Evolutionary conservation across 2,113 vertebrate genomes (phyloP).

Genomic region (Toxotes chatareus): DNA sequence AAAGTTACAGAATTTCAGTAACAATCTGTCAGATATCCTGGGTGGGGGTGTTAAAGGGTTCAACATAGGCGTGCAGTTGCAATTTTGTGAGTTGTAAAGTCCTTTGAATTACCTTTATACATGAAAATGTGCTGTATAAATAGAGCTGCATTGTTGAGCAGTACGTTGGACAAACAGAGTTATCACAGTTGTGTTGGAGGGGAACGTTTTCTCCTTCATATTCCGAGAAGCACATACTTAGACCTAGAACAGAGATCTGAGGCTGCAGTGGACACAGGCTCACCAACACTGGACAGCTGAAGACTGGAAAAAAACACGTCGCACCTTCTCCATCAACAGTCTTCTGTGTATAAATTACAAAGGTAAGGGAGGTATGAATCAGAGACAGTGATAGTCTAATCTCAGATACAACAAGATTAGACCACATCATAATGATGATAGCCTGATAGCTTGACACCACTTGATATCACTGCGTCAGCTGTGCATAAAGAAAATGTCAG

Average conservation of each 20-base stretch:
- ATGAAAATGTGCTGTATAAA: neutral
- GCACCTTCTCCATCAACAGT: too few species aligned
- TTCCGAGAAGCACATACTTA: too few species aligned
- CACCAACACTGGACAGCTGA: too few species aligned
- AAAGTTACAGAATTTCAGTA: neutral
- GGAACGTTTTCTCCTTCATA: too few species aligned
- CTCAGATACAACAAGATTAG: neutral
- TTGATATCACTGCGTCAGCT: slow-evolving; percentile 2
- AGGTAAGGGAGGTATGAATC: neutral
- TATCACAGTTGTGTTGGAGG: too few species aligned
- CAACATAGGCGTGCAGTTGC: neutral
- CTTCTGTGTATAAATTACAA: too few species aligned
- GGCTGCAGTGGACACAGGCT: too few species aligned
- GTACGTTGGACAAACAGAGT: neutral
- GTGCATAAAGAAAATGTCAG: slow-evolving; percentile 29
- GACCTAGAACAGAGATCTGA: too few species aligned
- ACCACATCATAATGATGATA: slow-evolving; percentile 13
- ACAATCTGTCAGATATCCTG: too few species aligned
- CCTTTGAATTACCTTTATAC: neutral
- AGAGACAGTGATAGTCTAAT: slow-evolving; percentile 8
- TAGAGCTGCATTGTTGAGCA: too few species aligned
- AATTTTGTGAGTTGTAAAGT: neutral
- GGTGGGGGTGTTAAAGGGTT: too few species aligned
- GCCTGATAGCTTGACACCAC: neutral
- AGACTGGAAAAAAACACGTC: too few species aligned